A percentile compares a stretch with the other conserved stretches of the same genome.
Evolutionary conservation across 2,888 invertebrate genomes (phyloP).

Genomic region (Creontiades dilutus): DNA sequence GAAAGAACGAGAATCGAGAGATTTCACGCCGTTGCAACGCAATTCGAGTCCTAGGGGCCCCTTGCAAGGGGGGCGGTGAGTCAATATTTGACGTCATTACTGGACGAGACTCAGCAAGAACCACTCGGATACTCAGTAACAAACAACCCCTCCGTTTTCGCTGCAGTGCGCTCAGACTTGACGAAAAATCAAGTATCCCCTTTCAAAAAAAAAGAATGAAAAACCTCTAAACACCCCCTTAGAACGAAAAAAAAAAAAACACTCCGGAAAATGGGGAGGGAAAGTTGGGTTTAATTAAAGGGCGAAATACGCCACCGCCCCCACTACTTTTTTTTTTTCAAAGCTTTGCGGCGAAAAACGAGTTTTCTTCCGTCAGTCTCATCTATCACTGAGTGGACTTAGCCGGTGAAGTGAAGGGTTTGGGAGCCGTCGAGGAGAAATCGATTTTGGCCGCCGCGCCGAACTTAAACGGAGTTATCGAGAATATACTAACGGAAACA

Average conservation of each 20-base stretch:
- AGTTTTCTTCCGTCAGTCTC: not conserved
- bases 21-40: not conserved
- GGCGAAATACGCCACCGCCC: not conserved
- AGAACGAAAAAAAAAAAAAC: not conserved
- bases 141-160: not conserved
- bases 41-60: not conserved
- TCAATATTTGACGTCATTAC: conserved; percentile 71
- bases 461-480: too few relatives aligned
- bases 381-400: conserved; percentile 25
- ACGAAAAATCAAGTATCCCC: conserved; percentile 62
- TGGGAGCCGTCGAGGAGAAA: not conserved
- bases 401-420: not conserved
- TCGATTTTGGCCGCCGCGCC: not conserved
- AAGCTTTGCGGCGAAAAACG: not conserved
- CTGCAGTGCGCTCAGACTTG: not conserved
- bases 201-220: not conserved
- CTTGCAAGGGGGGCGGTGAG: conserved; percentile 7
- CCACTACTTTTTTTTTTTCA: not conserved
- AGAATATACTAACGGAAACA: too few relatives aligned
- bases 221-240: too few relatives aligned
- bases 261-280: too few relatives aligned
- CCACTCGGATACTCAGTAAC: too few relatives aligned
- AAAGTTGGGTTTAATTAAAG: conserved; percentile 37
- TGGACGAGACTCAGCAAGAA: conserved; percentile 42
- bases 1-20: not conserved